Evolutionary conservation across 2,888 invertebrate species (phyloP).

Genomic region (Nemotelus nigrinus): DNA sequence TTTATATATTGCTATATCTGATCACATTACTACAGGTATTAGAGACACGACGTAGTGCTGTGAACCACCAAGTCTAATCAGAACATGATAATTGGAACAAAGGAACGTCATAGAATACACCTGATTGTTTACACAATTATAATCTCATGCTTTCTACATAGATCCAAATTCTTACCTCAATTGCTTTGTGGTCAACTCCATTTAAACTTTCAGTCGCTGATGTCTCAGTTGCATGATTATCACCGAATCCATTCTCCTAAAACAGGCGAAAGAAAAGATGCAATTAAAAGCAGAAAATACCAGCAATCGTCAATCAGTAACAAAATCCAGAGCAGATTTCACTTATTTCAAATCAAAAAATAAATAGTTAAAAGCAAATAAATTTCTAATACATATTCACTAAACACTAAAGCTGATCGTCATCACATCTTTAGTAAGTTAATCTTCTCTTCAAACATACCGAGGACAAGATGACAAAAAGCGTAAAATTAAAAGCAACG

Average conservation of each 20-base stretch:
- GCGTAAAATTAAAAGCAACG: not conserved
- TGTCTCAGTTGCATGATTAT: conserved; percentile 53
- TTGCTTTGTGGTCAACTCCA: conserved; percentile 52
- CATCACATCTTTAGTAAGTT: not conserved
- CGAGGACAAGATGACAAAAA: conserved; percentile 1
- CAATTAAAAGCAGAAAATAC: not conserved
- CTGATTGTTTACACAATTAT: no score
- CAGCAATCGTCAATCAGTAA: no score
- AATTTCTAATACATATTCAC: not conserved
- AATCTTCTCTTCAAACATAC: not conserved
- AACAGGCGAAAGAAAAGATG: conserved; percentile 36
- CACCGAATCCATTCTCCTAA: conserved; percentile 55
- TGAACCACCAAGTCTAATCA: no score
- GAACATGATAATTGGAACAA: no score
- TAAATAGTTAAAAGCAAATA: not conserved
- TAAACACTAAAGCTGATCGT: conserved; percentile 34
- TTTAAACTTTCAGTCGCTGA: conserved; percentile 56
- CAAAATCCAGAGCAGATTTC: no score
- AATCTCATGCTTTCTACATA: no score
- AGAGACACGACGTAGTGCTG: no score
- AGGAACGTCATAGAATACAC: no score
- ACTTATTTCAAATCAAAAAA: no score
- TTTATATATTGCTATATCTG: no score
- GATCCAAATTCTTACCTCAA: conserved; percentile 38
- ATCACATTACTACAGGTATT: no score